phyloP scores from a whole-genome alignment of 2,113 vertebrate genomes.

The Chrysemys picta region DNA sequence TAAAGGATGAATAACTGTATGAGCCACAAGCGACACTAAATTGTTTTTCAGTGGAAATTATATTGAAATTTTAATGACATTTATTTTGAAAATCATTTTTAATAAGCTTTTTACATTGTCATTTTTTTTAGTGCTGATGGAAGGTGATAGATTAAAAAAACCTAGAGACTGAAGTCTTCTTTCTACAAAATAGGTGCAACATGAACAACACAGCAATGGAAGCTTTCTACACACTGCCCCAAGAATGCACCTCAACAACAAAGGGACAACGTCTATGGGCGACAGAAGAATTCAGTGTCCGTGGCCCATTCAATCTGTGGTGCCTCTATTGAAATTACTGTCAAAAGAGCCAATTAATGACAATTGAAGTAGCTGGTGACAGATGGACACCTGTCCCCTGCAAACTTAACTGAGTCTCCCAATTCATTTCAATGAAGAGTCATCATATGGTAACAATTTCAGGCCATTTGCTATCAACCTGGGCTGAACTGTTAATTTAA shows the following conservation, averaged over 20 bases:
- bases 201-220: neutral
- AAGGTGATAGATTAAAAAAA: neutral
- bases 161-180: neutral
- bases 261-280: neutral
- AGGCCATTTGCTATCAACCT: neutral
- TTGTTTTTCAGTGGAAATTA: neutral
- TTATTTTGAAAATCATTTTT: neutral
- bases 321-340: accelerated
- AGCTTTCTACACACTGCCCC: neutral
- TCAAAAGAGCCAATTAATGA: accelerated
- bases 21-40: neutral
- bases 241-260: neutral
- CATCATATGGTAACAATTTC: neutral
- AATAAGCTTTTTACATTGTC: neutral
- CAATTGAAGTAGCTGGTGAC: neutral
- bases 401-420: accelerated
- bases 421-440: neutral
- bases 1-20: neutral
- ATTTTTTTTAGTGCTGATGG: conserved; percentile 2
- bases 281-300: neutral
- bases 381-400: accelerated
- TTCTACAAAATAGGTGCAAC: neutral
- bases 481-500: neutral
- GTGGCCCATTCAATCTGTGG: neutral
- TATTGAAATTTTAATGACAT: conserved; percentile 17